Base-by-base conservation (phyloP, 1,140 invertebrate species). In the Drosophila lini region DNA sequence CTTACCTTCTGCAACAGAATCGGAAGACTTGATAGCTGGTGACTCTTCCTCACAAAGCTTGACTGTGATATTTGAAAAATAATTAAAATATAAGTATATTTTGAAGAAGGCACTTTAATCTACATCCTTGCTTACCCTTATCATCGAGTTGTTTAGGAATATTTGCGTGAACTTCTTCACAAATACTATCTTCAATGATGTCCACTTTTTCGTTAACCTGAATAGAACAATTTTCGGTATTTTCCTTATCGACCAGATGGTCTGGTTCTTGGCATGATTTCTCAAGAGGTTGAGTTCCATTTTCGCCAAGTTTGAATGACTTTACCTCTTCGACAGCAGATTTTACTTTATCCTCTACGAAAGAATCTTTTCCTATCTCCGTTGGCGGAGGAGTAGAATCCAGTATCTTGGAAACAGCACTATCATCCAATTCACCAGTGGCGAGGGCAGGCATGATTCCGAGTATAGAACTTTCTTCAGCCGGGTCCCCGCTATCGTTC, bases 111-210 rank as follows among this genome's bases (percentile, higher is more conserved):
- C 3, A 8, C 11, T 31, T 9, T n/a, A 15, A 13, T 25, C 10
- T 1, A 15, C 0, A 1, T 15, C 5, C 0, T 19, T 2, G 16
- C 56, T 57, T 50, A 78, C 74, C 63, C 16, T 40, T 34, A 28
- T 34, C 40, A 6, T 56, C 11, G 0, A 15, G n/a, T 40, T 32
- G n/a, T 10, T 76, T 22, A 3, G 55, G 41, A 32, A 53, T 59
- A 13, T 55, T 40, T 5, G 40, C 56, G 15, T 38, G 19, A 36
- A 77, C 10, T 25, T 76, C 74, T 32, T 76, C 73, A 31, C 61
- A 76, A 13, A 76, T 68, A 13, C 10, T 76, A 36, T 76, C 74
- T 8, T 76, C 74, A 15, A 77, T 59, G 11, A 76, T 19, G 11
- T 47, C 69, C 13, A 8, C 9, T 2, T 36, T 28, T 13, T 42